A percentile compares a stretch with the other conserved stretches of the same genome.
Evolutionary conservation across 2,888 invertebrate genomes (phyloP).

Genomic region (Rhaphigaster nebulosa): DNA sequence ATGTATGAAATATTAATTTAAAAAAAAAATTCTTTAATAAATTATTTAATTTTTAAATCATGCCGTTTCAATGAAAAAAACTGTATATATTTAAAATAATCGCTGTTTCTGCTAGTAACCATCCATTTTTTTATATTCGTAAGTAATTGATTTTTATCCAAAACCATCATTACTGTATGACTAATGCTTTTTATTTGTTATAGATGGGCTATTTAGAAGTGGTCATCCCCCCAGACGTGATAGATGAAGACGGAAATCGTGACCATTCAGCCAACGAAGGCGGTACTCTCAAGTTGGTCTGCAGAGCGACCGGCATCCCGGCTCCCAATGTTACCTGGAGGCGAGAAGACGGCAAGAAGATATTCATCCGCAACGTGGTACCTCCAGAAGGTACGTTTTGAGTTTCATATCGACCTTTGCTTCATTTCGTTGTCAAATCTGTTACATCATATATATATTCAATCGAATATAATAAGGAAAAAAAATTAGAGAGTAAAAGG

Average conservation of each 20-base stretch:
- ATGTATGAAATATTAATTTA: no score
- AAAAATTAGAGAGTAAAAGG: not conserved
- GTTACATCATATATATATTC: not conserved
- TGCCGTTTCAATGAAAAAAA: no score
- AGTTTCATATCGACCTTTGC: no score
- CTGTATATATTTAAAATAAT: no score
- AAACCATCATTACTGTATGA: no score
- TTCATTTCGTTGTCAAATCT: no score
- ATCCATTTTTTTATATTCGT: no score
- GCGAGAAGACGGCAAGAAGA: slow-evolving; percentile 82
- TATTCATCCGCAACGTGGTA: slow-evolving; percentile 76
- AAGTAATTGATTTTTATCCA: no score
- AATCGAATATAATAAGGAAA: not conserved
- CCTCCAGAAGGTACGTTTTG: not conserved
- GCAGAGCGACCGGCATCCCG: slow-evolving; percentile 86
- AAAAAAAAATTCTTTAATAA: no score
- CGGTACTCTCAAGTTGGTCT: slow-evolving; percentile 81
- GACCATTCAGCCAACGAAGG: slow-evolving; percentile 85
- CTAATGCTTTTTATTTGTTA: no score
- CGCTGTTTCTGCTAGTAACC: no score
- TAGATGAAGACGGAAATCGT: slow-evolving; percentile 80
- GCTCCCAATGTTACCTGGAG: slow-evolving; percentile 85
- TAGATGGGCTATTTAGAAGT: slow-evolving; percentile 91
- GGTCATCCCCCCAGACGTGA: slow-evolving; percentile 88
- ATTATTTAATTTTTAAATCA: no score